These are phyloP conservation scores for Campylomormyrus tamandua DNA, from an alignment of 2,113 vertebrate species.

Conservation along the genomic window DNA sequence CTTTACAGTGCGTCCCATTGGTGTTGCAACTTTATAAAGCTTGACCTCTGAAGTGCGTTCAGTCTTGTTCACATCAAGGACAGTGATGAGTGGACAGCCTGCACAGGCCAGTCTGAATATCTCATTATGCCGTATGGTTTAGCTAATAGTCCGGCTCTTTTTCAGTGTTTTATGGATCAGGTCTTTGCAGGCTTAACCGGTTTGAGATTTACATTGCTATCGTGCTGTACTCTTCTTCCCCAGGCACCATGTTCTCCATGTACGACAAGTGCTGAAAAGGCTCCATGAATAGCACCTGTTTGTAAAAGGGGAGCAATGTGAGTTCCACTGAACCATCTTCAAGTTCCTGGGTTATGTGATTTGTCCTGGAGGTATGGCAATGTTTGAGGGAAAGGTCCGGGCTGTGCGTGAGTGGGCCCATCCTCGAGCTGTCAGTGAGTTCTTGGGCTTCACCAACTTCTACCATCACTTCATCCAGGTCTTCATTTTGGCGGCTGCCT, in stretches of 20 bases:
- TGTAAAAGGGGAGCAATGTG: background rate
- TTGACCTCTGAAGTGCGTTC: background rate
- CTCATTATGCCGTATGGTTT: background rate
- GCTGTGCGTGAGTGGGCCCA: background rate
- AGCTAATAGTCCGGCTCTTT: background rate
- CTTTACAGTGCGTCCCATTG: background rate
- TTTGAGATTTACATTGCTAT: background rate
- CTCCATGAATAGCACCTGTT: background rate
- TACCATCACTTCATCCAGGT: too few species aligned
- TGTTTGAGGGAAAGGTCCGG: background rate
- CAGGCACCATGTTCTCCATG: background rate
- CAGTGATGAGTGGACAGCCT: background rate
- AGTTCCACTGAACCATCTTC: background rate
- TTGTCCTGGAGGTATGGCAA: background rate
- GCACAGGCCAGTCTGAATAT: background rate
- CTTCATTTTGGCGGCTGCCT: too few species aligned
- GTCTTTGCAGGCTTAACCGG: background rate
- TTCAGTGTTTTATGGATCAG: background rate
- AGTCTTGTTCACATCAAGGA: background rate
- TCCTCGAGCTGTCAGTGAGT: background rate
- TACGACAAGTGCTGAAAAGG: background rate
- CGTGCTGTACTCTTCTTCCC: background rate
- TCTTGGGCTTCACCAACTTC: too few species aligned
- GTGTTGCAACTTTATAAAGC: background rate
- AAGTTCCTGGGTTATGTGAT: background rate